Base-by-base conservation (phyloP, 1,140 invertebrate genomes). In the Drosophila nebulosa region DNA sequence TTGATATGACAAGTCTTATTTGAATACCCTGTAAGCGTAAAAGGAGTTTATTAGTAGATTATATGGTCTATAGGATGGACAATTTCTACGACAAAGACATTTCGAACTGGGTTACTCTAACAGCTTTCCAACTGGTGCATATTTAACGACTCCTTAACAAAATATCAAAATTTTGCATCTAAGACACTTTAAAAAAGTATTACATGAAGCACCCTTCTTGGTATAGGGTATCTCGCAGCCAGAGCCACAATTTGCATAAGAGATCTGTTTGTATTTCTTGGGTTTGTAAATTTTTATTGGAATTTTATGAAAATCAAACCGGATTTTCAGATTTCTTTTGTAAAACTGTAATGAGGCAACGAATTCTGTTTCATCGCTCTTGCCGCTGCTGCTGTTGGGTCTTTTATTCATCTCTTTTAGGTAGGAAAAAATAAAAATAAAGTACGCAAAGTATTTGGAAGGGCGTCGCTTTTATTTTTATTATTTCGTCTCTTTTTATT, bases 271-370 rank as follows among this genome's bases (percentile, higher is more conserved):
- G 39, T 69, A 46, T 27, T 52, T 50, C 22, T 58, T 32, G 7
- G n/a, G 14, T 32, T 14, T 57, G 26, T 57, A 35, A 16, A 18
- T 55, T 68, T 69, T 79, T 64, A 79, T 84, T 76, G 58, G 65
- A 72, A 66, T 84, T 74, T 75, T 83, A 68, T 74, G 51, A 72
- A 64, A 84, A 80, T 72, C 51, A 83, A 83, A 84, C 79, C 76
- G 79, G 80, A 84, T 85, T 79, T 76, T 64, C 18, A 27, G 67
- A 61, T 68, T 79, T 72, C 63, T 69, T 75, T 64, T 64, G 79
- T 75, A 64, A 72, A 68, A 77, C 52, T 70, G 79, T 78, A 83
- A 64, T 69, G 27, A 59, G 27, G 39, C 30, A 52, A 27, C 22
- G 46, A 22, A 59, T 74, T 74, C 67, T 62, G 21, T 56, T 66